Percentiles rank a stretch among this genome's conserved stretches.
Evolutionary conservation across 2,888 invertebrate species (phyloP).

Genomic region (Polydrusus tereticollis): DNA sequence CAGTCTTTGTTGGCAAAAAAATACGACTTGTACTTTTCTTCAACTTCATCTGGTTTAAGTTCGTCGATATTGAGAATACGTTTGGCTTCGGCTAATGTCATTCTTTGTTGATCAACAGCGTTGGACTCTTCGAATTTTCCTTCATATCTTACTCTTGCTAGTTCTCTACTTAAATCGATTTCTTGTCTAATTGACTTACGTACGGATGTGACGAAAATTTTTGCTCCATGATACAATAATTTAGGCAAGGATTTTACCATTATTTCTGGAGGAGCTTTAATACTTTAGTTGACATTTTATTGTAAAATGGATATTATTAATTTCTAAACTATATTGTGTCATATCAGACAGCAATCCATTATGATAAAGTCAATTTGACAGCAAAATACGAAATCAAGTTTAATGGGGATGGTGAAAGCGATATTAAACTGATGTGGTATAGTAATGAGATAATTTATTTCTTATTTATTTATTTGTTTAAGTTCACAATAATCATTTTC

Average conservation of each 20-base stretch:
- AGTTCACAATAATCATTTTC: too few relatives aligned
- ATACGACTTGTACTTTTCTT: constrained; percentile 85
- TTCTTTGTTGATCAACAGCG: constrained; percentile 13
- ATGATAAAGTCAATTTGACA: too few relatives aligned
- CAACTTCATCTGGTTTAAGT: constrained; percentile 75
- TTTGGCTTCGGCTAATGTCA: constrained; percentile 79
- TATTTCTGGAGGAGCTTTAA: constrained; percentile 17
- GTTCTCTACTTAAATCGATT: constrained; percentile 83
- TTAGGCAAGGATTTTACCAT: constrained; percentile 52
- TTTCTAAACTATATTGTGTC: too few relatives aligned
- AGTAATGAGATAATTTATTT: too few relatives aligned
- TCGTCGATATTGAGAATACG: constrained; percentile 88
- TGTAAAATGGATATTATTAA: not conserved
- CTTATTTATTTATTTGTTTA: too few relatives aligned
- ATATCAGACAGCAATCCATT: too few relatives aligned
- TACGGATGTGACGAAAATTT: constrained; percentile 52
- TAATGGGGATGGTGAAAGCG: too few relatives aligned
- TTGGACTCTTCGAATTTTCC: constrained; percentile 7
- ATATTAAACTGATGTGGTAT: too few relatives aligned
- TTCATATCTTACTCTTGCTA: constrained; percentile 70
- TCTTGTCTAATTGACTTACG: constrained; percentile 81
- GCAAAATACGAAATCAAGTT: too few relatives aligned
- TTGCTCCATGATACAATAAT: constrained; percentile 51
- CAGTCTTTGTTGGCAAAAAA: constrained; percentile 93
- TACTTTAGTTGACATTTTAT: not conserved